phyloP scores from a whole-genome alignment of 2,797 vertebrate species.

The Siniperca obscura region DNA sequence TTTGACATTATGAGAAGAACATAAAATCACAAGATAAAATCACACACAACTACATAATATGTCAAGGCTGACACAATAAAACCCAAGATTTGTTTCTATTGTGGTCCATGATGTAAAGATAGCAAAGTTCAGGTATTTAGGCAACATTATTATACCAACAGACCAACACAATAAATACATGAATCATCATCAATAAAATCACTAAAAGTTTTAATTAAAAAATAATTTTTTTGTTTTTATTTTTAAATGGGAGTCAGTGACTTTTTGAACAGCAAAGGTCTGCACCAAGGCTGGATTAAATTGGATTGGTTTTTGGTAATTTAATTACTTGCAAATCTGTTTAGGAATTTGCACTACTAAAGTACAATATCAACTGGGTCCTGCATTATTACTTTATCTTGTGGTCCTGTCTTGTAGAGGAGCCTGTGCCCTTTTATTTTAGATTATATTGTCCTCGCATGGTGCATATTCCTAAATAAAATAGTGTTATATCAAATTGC shows the following conservation, averaged over 20 bases:
- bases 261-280: not conserved
- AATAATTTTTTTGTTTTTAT: no score
- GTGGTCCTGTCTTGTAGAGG: not conserved
- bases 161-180: not conserved
- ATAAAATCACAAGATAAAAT: not conserved
- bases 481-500: not conserved
- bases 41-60: not conserved
- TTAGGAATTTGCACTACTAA: not conserved
- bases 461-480: not conserved
- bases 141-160: not conserved
- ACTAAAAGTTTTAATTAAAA: no score
- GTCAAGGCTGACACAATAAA: not conserved
- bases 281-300: not conserved
- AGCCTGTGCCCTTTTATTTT: not conserved
- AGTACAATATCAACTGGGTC: not conserved
- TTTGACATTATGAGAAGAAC: not conserved
- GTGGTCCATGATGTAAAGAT: not conserved
- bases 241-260: not conserved
- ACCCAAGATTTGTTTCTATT: not conserved
- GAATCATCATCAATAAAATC: not conserved
- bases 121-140: not conserved
- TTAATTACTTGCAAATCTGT: not conserved
- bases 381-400: not conserved
- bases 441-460: not conserved
- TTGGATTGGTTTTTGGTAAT: not conserved